phyloP scores from a whole-genome alignment of 1,140 invertebrate genomes.

The Anadara kagoshimensis region DNA sequence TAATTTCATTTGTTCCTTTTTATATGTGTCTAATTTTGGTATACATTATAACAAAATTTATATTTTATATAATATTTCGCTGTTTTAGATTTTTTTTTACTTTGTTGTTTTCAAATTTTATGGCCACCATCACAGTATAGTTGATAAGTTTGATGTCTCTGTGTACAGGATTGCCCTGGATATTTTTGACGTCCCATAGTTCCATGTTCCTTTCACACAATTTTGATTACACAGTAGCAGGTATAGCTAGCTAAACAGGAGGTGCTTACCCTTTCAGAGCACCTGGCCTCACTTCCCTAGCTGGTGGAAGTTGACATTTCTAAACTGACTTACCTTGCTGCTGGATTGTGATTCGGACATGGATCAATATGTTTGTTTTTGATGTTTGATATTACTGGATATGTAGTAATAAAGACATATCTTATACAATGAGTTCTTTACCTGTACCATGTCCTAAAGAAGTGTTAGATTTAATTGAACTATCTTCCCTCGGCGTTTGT shows the following conservation, averaged over 20 bases:
- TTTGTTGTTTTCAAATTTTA: neutral
- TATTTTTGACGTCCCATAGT: no score
- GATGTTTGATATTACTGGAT: neutral
- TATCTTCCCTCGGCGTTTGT: conserved; percentile 20
- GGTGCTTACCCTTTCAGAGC: no score
- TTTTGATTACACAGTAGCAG: no score
- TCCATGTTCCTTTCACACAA: no score
- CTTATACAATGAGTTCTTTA: neutral
- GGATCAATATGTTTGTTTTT: no score
- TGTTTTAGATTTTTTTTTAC: neutral
- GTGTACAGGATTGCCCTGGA: no score
- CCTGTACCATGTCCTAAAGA: conserved; percentile 12
- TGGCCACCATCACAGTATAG: neutral
- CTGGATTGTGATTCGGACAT: no score
- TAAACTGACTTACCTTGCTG: no score
- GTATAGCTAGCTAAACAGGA: no score
- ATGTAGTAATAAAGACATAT: neutral
- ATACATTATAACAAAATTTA: neutral
- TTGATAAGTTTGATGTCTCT: neutral
- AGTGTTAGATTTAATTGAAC: conserved; percentile 33
- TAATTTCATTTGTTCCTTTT: neutral
- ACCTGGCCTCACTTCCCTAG: no score
- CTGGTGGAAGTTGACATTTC: no score
- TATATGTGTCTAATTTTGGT: neutral
- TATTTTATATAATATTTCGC: neutral